phyloP scores from a whole-genome alignment of 1,140 invertebrate genomes.

The Luehdorfia chinensis region DNA sequence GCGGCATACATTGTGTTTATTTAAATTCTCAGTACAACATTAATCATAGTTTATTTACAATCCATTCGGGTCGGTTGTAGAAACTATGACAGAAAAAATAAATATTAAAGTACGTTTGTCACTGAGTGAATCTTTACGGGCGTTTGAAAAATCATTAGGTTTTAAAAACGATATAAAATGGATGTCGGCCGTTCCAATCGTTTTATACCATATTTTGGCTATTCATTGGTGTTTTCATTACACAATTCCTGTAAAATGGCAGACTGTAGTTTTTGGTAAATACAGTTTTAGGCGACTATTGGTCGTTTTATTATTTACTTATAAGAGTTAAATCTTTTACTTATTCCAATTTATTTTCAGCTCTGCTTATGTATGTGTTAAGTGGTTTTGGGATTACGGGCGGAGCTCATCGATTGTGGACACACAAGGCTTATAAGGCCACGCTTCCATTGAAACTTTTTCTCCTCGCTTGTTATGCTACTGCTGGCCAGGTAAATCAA shows the following conservation, averaged over 20 bases:
- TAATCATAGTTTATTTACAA: constrained; percentile 3
- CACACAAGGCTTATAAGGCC: constrained; percentile 92
- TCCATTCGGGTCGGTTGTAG: constrained; percentile 1
- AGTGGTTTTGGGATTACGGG: constrained; percentile 89
- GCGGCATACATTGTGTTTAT: background rate
- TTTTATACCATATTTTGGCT: constrained; percentile 49
- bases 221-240: constrained; percentile 60
- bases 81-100: constrained; percentile 25
- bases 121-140: constrained; percentile 42
- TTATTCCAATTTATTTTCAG: constrained; percentile 30
- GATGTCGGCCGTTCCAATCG: constrained; percentile 44
- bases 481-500: constrained; percentile 86
- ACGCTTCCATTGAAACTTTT: constrained; percentile 86
- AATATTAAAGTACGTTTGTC: constrained; percentile 25
- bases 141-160: constrained; percentile 52
- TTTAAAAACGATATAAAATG: constrained; percentile 68
- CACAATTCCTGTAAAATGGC: constrained; percentile 63
- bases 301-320: background rate
- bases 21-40: background rate
- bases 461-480: constrained; percentile 85
- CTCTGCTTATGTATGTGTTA: constrained; percentile 74
- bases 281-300: constrained; percentile 12
- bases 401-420: constrained; percentile 92
- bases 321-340: background rate
- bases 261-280: constrained; percentile 59